These are phyloP conservation scores for Cnemophilus loriae DNA, from an alignment of 2,113 vertebrate species.

Conservation along the genomic window DNA sequence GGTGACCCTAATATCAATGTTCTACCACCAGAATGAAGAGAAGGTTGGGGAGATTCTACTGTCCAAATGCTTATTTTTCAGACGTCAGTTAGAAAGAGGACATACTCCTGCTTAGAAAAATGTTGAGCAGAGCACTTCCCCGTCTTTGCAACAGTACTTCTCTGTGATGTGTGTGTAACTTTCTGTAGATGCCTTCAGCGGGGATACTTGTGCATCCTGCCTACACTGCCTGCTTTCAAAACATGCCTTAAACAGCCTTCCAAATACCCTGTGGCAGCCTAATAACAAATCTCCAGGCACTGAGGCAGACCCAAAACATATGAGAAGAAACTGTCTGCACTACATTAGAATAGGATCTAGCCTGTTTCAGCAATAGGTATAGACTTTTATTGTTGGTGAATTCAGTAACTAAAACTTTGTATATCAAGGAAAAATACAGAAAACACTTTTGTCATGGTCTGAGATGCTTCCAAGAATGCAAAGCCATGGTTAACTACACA, in stretches of 20 bases:
- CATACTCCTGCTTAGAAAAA: background rate
- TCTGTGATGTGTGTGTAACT: background rate
- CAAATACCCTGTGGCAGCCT: background rate
- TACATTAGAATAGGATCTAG: background rate
- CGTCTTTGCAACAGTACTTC: background rate
- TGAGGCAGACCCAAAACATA: background rate
- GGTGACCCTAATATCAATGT: background rate
- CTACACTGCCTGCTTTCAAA: background rate
- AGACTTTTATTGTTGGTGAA: background rate
- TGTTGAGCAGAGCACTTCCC: background rate
- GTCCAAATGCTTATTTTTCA: background rate
- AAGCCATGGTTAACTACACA: background rate
- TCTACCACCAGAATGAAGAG: background rate
- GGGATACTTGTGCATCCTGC: background rate
- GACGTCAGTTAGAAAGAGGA: background rate
- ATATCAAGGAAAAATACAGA: background rate
- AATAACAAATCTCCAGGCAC: background rate
- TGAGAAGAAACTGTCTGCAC: background rate
- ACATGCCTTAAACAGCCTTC: background rate
- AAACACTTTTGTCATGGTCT: background rate
- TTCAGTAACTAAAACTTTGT: background rate
- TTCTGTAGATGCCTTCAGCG: background rate
- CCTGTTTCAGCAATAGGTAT: background rate
- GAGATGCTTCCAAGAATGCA: background rate
- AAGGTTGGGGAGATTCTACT: background rate